Evolutionary conservation across 2,888 invertebrate species (phyloP).

Genomic region (Eupithecia centaureata): DNA sequence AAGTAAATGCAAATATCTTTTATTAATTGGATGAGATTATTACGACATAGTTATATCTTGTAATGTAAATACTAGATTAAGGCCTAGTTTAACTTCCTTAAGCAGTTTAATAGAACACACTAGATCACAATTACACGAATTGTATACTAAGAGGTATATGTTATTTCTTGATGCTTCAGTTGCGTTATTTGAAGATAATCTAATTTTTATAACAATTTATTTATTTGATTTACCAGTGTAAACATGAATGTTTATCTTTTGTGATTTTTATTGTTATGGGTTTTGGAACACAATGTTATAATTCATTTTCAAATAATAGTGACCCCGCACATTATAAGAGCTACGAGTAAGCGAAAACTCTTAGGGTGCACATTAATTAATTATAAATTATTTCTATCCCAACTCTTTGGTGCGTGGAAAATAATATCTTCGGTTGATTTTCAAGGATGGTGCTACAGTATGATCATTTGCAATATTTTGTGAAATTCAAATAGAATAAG

Average conservation of each 20-base stretch:
- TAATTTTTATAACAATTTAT: constrained; percentile 44
- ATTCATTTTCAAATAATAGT: neutral
- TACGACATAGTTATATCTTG: constrained; percentile 67
- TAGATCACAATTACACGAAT: constrained; percentile 47
- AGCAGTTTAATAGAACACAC: constrained; percentile 62
- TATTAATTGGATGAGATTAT: constrained; percentile 81
- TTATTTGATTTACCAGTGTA: constrained; percentile 52
- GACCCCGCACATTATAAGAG: neutral
- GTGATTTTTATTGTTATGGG: constrained; percentile 48
- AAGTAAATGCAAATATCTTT: constrained; percentile 62
- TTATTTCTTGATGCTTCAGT: neutral
- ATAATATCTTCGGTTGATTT: constrained; percentile 5
- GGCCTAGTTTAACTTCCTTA: constrained; percentile 64
- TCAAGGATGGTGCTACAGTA: constrained; percentile 55
- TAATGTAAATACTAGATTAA: constrained; percentile 78
- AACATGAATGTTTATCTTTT: constrained; percentile 54
- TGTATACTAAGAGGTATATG: constrained; percentile 8
- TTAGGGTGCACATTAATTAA: neutral
- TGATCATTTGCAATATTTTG: constrained; percentile 40
- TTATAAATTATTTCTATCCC: neutral
- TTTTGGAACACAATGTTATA: constrained; percentile 3
- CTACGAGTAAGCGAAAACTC: neutral
- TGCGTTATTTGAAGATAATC: constrained; percentile 44
- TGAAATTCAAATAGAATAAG: constrained; percentile 20
- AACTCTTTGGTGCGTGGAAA: neutral